These are phyloP conservation scores for Stenopsyche tienmushanensis DNA, from an alignment of 1,140 invertebrate species.

Conservation along the genomic window DNA sequence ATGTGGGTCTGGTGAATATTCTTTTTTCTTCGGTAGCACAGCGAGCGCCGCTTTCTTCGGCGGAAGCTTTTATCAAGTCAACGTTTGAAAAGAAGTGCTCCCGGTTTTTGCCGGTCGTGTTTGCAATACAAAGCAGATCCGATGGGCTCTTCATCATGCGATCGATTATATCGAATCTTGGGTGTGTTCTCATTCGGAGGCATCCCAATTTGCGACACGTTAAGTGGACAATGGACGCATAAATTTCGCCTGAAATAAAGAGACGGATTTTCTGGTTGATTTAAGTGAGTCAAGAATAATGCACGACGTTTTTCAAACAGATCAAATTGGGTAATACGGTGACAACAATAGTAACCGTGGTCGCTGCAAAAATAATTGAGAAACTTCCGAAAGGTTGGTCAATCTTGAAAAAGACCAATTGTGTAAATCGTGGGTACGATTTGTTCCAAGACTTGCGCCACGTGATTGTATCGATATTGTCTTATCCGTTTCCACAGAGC, in stretches of 20 bases:
- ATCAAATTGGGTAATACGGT: slow-evolving; percentile 1
- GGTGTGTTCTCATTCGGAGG: neutral
- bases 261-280: too few relatives aligned
- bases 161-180: neutral
- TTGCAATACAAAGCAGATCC: neutral
- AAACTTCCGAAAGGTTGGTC: slow-evolving; percentile 25
- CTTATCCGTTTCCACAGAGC: neutral
- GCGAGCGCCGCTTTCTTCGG: too few relatives aligned
- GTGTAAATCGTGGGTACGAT: slow-evolving; percentile 17
- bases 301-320: too few relatives aligned
- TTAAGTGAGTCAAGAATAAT: too few relatives aligned
- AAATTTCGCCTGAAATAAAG: too few relatives aligned
- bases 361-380: too few relatives aligned
- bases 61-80: neutral
- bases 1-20: slow-evolving; percentile 1
- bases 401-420: slow-evolving; percentile 20
- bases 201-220: neutral
- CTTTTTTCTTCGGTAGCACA: too few relatives aligned
- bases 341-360: slow-evolving; percentile 4
- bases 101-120: neutral
- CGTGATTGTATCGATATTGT: slow-evolving; percentile 20
- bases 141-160: neutral
- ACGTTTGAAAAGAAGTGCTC: neutral
- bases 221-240: too few relatives aligned
- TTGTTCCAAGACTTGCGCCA: slow-evolving; percentile 17